These are phyloP conservation scores for Panonychus citri DNA, from an alignment of 1,140 invertebrate genomes.

Conservation along the genomic window DNA sequence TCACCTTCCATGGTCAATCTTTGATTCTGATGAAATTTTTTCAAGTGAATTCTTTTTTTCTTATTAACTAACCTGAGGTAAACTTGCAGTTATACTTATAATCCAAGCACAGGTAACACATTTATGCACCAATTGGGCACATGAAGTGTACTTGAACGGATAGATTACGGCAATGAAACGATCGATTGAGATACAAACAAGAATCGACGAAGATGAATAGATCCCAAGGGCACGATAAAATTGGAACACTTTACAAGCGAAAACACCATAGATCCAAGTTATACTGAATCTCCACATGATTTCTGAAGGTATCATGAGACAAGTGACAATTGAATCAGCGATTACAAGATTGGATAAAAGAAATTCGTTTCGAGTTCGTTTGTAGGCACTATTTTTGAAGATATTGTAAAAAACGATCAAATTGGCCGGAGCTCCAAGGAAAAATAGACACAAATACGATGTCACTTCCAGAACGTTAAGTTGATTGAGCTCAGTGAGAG, in stretches of 20 bases:
- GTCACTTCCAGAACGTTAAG: neutral
- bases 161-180: constrained; percentile 7
- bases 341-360: neutral
- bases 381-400: neutral
- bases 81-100: neutral
- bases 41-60: no score
- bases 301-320: neutral
- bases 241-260: constrained; percentile 42
- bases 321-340: neutral
- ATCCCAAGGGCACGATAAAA: constrained; percentile 49
- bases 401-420: neutral
- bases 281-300: constrained; percentile 47
- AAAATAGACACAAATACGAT: neutral
- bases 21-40: no score
- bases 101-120: neutral
- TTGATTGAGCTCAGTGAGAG: neutral
- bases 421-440: neutral
- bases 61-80: constrained; percentile 2
- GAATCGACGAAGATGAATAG: constrained; percentile 48
- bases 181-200: constrained; percentile 52
- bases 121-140: neutral
- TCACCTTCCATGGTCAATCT: no score
- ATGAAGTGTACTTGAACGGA: constrained; percentile 3
- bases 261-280: constrained; percentile 46
- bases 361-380: neutral